These are phyloP conservation scores for Trichonephila clavata DNA, from an alignment of 1,140 invertebrate genomes.

Conservation along the genomic window DNA sequence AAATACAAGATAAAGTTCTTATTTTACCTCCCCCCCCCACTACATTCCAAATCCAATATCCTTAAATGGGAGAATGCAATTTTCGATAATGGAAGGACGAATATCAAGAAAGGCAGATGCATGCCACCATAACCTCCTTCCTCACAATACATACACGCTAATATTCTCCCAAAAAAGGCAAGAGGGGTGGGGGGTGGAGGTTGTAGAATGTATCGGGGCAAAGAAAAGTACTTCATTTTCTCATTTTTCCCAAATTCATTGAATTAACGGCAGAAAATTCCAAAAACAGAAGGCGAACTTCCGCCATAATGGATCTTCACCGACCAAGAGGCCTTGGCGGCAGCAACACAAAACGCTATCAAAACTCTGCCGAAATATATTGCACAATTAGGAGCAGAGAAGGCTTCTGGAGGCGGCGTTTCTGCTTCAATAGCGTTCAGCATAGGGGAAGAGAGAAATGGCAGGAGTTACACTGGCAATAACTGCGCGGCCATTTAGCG, in stretches of 20 bases:
- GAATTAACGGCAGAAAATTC: slow-evolving; percentile 2
- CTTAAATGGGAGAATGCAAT: neutral
- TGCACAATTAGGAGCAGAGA: slow-evolving; percentile 50
- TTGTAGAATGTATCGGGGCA: neutral
- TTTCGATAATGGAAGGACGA: neutral
- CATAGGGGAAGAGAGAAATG: neutral
- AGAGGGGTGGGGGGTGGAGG: too few relatives aligned
- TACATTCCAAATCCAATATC: neutral
- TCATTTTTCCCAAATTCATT: neutral
- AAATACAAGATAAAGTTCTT: neutral
- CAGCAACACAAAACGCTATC: slow-evolving; percentile 8
- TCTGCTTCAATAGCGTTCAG: neutral
- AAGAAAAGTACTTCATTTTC: neutral
- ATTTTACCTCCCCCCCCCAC: neutral
- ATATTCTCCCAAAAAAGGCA: too few relatives aligned
- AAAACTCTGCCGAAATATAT: slow-evolving; percentile 54
- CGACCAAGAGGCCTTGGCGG: neutral
- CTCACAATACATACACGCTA: too few relatives aligned
- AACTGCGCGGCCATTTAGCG: slow-evolving; percentile 46
- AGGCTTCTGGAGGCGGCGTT: neutral
- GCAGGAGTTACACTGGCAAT: neutral
- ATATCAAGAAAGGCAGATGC: neutral
- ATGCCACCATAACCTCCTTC: neutral
- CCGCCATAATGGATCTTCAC: neutral
- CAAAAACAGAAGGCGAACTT: neutral